Evolutionary conservation across 1,140 invertebrate species (phyloP).

Genomic region (Drosophila watanabei): DNA sequence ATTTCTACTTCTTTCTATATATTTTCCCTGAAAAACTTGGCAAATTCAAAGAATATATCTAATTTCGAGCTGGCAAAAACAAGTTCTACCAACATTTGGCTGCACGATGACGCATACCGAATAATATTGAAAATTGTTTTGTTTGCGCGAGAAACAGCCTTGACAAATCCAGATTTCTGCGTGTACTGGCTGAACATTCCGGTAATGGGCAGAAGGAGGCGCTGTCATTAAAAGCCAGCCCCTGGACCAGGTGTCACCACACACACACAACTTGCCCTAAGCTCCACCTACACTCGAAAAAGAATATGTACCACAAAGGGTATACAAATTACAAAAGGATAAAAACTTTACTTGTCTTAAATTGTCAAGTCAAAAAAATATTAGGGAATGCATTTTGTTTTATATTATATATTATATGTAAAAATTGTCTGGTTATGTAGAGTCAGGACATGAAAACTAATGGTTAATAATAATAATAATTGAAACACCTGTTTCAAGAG

Average conservation of each 20-base stretch:
- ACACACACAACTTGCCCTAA: constrained; percentile 7
- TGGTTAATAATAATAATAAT: no score
- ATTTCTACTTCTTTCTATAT: neutral
- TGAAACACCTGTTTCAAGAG: no score
- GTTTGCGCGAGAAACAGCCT: constrained; percentile 39
- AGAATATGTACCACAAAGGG: neutral
- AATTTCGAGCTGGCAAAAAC: constrained; percentile 5
- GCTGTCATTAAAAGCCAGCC: constrained; percentile 19
- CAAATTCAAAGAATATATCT: neutral
- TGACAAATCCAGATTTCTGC: constrained; percentile 41
- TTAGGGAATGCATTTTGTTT: no score
- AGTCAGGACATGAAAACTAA: no score
- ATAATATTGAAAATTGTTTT: constrained; percentile 30
- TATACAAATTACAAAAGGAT: neutral
- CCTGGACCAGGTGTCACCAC: constrained; percentile 23
- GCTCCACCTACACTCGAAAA: constrained; percentile 6
- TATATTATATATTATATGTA: no score
- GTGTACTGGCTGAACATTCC: constrained; percentile 6
- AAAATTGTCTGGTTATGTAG: no score
- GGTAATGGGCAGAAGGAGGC: constrained; percentile 13
- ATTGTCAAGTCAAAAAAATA: neutral
- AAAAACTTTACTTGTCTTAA: no score
- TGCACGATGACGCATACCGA: constrained; percentile 19
- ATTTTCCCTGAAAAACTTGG: neutral
- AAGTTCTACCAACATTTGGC: constrained; percentile 25